Evolutionary conservation across 2,113 vertebrate species (phyloP), one percentile per base, ranked within the genome.

Genomic region (Hyaena hyaena): DNA sequence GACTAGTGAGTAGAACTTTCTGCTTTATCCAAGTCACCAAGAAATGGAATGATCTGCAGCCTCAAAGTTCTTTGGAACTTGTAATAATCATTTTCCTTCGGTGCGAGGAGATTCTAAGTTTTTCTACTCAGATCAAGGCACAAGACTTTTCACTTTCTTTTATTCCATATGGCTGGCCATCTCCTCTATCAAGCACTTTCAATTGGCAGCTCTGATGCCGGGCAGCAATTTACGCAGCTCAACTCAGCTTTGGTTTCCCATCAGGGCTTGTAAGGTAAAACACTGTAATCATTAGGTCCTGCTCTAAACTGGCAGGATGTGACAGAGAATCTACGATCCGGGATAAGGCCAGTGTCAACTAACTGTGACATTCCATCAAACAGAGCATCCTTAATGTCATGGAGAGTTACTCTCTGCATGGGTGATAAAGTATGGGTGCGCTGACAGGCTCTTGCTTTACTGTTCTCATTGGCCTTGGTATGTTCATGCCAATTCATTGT

Each of bases 351-450:
- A 98, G 98, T 99, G 98, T 99, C 98, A 98, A 99, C 98, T 99
- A 98, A 98, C 98, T 99, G 98, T 99, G 98, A 99, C 98, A 98
- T 98, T 98, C 98, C 98, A 99, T 99, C 99, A 99, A 98, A 97
- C 94, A 95, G 90, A 98, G 98, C 98, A 98, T 98, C 98, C 98
- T 99, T 98, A 98, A 99, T 98, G 98, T 98, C 98, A 98, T 97
- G 97, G 98, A 97, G 98, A 98, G 98, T 99, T 98, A 98, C 98
- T 99, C 95, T 97, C 98, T 98, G 98, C 98, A 98, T 98, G 98
- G 98, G 96, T 98, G 98, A 99, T 99, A 98, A 99, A 99, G 90
- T 98, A 98, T 97, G 98, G 97, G 95, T 90, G 96, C 68, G 98
- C 98, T 98, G 99, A 99, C 98, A 99, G 98, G 98, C 98, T 96